Conservation (phyloP, 2,113 vertebrate species). For the Rousettus leschenaultii region DNA sequence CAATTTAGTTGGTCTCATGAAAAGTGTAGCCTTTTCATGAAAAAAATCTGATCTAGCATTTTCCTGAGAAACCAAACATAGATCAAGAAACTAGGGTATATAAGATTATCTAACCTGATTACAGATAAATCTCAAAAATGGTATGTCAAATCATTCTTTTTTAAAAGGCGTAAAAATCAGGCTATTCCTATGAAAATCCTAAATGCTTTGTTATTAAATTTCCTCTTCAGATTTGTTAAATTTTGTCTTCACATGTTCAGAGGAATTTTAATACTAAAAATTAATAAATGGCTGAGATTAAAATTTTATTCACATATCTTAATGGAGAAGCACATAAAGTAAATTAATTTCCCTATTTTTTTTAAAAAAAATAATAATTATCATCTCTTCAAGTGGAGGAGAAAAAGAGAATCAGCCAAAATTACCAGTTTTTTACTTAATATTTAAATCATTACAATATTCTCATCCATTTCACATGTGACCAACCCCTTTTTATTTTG, state of each 20-base stretch:
- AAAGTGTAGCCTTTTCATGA: neutral
- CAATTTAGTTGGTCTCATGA: neutral
- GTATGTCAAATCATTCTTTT: constrained; percentile 10
- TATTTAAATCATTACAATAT: neutral
- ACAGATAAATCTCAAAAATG: constrained; percentile 25
- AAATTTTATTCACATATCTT: neutral
- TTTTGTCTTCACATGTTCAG: neutral
- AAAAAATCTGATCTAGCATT: neutral
- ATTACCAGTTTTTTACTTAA: neutral
- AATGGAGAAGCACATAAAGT: neutral
- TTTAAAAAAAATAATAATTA: neutral
- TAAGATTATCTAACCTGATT: neutral
- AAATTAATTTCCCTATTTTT: constrained; percentile 41
- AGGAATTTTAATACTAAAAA: constrained; percentile 32
- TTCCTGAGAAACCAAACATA: neutral
- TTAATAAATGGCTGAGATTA: constrained; percentile 29
- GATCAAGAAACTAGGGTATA: neutral
- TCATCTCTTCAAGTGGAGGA: neutral
- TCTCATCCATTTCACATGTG: neutral
- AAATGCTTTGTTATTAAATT: constrained; percentile 7
- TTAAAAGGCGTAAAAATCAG: neutral
- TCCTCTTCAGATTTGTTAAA: neutral
- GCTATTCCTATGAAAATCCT: neutral
- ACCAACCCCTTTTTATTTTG: neutral
- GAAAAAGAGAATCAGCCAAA: constrained; percentile 25